These are phyloP conservation scores for Scophthalmus maximus DNA, from an alignment of 2,113 vertebrate species.

Conservation along the genomic window DNA sequence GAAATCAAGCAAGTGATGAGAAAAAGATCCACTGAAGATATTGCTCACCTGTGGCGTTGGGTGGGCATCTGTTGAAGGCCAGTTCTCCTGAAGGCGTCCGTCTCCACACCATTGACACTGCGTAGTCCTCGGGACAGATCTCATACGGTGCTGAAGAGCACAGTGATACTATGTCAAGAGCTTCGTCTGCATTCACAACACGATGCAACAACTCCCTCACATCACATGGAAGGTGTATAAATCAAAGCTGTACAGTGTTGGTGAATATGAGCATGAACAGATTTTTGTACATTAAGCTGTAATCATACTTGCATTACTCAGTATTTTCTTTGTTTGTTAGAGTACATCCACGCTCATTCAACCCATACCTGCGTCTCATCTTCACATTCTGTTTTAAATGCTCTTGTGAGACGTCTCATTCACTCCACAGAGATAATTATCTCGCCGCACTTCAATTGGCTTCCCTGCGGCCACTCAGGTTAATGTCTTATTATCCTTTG, in stretches of 20 bases:
- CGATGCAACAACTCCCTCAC: constrained; percentile 64
- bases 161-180: constrained; percentile 20
- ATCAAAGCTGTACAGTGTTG: constrained; percentile 26
- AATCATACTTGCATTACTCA: constrained; percentile 11
- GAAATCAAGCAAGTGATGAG: background rate
- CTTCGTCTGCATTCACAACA: constrained; percentile 38
- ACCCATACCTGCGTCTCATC: constrained; percentile 28
- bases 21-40: background rate
- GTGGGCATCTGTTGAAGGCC: constrained; percentile 96
- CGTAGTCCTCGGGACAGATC: constrained; percentile 97
- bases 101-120: constrained; percentile 98
- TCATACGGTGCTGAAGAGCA: constrained; percentile 93
- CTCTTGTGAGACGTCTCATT: constrained; percentile 38
- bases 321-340: background rate
- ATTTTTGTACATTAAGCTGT: constrained; percentile 4
- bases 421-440: constrained; percentile 53
- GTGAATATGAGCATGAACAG: constrained; percentile 27
- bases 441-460: constrained; percentile 42
- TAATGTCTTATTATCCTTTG: constrained; percentile 52
- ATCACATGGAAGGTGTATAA: constrained; percentile 31
- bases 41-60: constrained; percentile 93
- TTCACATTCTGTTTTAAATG: constrained; percentile 24
- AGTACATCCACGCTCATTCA: constrained; percentile 54
- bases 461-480: constrained; percentile 18
- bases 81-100: constrained; percentile 96